Evolutionary conservation across 2,113 vertebrate genomes (phyloP).

Genomic region (Solenodon paradoxus): DNA sequence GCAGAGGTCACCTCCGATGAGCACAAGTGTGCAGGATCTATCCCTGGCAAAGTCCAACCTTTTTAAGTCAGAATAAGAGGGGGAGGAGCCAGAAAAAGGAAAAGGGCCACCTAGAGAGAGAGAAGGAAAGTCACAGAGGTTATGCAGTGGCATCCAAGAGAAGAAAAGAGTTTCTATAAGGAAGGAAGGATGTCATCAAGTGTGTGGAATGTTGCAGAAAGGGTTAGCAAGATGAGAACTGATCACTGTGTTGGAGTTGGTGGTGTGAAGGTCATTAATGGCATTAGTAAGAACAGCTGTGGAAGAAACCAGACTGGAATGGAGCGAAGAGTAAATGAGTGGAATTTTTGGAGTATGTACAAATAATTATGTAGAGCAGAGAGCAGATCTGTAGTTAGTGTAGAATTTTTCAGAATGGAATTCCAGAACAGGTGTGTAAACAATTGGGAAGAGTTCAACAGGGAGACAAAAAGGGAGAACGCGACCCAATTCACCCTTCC

Average conservation of each 20-base stretch:
- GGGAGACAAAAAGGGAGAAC: background rate
- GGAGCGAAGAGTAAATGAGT: background rate
- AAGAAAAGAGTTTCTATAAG: background rate
- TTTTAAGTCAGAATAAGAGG: background rate
- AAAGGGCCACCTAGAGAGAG: background rate
- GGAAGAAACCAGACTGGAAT: background rate
- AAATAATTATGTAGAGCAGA: background rate
- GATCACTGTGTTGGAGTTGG: background rate
- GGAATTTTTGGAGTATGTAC: background rate
- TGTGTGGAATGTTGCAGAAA: background rate
- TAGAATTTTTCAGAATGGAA: background rate
- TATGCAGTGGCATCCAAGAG: background rate
- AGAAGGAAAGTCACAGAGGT: background rate
- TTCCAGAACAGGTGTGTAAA: background rate
- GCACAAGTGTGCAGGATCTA: background rate
- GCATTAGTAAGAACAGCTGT: background rate
- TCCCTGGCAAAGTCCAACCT: background rate
- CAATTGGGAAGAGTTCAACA: background rate
- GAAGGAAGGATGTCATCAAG: background rate
- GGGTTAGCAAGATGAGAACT: background rate
- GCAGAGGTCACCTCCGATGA: background rate
- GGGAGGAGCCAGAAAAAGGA: background rate
- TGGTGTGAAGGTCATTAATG: too few species aligned
- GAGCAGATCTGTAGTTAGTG: background rate
- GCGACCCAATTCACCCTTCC: background rate